Percentiles rank a stretch among this genome's conserved stretches.
phyloP scores from a whole-genome alignment of 64 coral and sea anemone genomes.

The Dendronephthya gigantea region DNA sequence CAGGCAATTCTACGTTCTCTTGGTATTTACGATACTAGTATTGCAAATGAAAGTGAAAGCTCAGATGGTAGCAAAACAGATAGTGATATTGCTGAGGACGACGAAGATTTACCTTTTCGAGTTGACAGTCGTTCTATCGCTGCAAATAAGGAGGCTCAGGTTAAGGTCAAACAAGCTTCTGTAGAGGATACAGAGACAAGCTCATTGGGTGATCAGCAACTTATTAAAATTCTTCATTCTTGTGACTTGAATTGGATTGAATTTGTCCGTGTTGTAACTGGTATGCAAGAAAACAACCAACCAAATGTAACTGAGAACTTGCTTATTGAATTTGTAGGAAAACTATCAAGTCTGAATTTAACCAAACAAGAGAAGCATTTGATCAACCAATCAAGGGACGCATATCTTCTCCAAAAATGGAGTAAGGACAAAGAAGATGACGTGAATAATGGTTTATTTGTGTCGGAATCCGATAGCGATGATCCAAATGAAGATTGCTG shows the following conservation, averaged over 20 bases:
- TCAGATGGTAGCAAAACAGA: not conserved
- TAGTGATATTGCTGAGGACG: not conserved
- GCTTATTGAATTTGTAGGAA: not conserved
- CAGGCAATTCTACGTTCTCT: not conserved
- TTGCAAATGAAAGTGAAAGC: not conserved
- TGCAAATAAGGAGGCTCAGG: not conserved
- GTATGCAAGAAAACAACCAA: not conserved
- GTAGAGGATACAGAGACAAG: not conserved
- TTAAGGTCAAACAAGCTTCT: not conserved
- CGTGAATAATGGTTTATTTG: slow-evolving; percentile 2
- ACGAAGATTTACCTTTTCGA: not conserved
- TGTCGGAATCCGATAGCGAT: not conserved
- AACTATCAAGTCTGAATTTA: not conserved
- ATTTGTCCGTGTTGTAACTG: not conserved
- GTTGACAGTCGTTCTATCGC: not conserved
- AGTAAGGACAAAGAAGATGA: slow-evolving; percentile 1
- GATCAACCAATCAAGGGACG: not conserved
- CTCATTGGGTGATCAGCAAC: not conserved
- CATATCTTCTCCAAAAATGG: not conserved
- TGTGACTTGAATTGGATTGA: not conserved
- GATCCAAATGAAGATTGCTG: not conserved
- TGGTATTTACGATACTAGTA: not conserved
- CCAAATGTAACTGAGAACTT: not conserved
- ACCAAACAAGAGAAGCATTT: not conserved
- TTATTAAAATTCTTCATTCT: not conserved